A percentile compares a stretch with the other conserved stretches of the same genome.
Evolutionary conservation across 2,888 invertebrate species (phyloP).

Genomic region (Mellilla xanthometata): DNA sequence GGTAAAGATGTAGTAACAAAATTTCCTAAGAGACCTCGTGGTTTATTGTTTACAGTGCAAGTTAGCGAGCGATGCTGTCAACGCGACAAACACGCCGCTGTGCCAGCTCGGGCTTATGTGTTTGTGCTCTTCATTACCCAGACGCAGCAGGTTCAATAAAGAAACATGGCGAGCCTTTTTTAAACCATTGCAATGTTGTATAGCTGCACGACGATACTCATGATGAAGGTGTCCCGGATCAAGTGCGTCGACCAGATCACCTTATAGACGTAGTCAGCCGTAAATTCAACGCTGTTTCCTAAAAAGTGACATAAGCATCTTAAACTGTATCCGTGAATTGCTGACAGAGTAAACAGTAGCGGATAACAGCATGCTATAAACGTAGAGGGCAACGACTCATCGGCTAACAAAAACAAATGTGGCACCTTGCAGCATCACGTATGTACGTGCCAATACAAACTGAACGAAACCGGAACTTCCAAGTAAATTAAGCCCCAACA

Average conservation of each 20-base stretch:
- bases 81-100: constrained; percentile 58
- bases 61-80: constrained; percentile 64
- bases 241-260: constrained; percentile 11
- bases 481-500: too few species aligned
- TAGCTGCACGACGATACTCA: constrained; percentile 6
- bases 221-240: constrained; percentile 13
- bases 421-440: constrained; percentile 27
- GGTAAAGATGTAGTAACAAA: constrained; percentile 49
- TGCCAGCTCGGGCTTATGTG: constrained; percentile 43
- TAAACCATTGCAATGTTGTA: constrained; percentile 22
- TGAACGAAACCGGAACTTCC: too few species aligned
- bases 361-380: constrained; percentile 46
- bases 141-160: constrained; percentile 40
- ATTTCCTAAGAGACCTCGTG: constrained; percentile 47
- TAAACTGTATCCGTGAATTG: constrained; percentile 44
- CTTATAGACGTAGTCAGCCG: constrained; percentile 14
- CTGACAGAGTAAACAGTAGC: constrained; percentile 50
- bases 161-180: constrained; percentile 32
- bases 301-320: constrained; percentile 43
- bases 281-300: constrained; percentile 18
- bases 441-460: constrained; percentile 23
- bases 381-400: constrained; percentile 55
- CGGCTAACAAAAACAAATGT: constrained; percentile 45
- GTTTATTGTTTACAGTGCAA: constrained; percentile 49
- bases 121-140: constrained; percentile 52